A percentile compares a stretch with the other conserved stretches of the same genome.
phyloP scores from a whole-genome alignment of 2,113 vertebrate species.

The Crypturellus undulatus region DNA sequence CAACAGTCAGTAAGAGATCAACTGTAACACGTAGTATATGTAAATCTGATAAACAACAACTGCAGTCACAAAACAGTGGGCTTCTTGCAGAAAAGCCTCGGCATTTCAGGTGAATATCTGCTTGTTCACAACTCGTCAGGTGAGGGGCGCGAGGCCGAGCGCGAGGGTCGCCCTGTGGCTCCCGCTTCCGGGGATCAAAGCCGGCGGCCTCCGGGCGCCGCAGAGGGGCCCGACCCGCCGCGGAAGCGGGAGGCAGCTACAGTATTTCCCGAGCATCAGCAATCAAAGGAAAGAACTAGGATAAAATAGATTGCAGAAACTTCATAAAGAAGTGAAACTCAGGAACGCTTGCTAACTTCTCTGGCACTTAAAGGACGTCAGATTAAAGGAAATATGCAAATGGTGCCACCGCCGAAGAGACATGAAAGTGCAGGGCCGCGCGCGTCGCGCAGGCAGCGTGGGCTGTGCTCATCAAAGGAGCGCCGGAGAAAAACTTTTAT shows the following conservation, averaged over 20 bases:
- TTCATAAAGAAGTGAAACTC: not conserved
- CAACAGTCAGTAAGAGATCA: not conserved
- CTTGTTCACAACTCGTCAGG: not conserved
- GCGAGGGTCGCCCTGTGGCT: not conserved
- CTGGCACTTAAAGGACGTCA: not conserved
- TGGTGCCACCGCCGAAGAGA: not conserved
- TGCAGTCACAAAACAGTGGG: not conserved
- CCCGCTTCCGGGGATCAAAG: not conserved
- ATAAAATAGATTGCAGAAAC: not conserved
- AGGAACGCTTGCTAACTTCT: not conserved
- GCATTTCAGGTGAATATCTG: not conserved
- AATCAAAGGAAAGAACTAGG: slow-evolving; percentile 43
- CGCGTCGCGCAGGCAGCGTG: not conserved
- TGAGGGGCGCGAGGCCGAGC: too few species aligned
- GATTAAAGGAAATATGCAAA: slow-evolving; percentile 35
- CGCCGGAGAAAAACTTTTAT: not conserved
- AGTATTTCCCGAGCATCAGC: not conserved
- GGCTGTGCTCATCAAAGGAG: slow-evolving; percentile 26
- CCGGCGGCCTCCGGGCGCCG: not conserved
- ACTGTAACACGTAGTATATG: accelerated
- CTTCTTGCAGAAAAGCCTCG: not conserved
- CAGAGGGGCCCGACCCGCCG: not conserved
- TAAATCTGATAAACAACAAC: not conserved
- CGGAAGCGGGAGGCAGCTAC: not conserved
- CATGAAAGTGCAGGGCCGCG: not conserved